These are phyloP conservation scores for Mallotus villosus DNA, from an alignment of 2,797 vertebrate species.

Conservation along the genomic window DNA sequence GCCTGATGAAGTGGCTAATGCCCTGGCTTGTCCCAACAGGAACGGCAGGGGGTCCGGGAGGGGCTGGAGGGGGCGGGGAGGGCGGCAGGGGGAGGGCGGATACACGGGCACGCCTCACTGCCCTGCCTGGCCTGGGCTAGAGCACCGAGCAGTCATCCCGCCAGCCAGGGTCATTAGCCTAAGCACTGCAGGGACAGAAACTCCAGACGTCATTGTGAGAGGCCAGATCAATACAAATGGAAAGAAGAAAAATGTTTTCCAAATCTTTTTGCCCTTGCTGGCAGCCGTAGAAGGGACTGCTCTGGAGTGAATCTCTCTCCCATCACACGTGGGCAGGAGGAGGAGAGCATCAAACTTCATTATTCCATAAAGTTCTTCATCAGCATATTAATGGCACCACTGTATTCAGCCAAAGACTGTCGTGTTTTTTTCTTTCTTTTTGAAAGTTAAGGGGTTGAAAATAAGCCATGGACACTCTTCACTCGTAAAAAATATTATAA, in stretches of 20 bases:
- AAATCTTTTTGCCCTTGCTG: slow-evolving; percentile 42
- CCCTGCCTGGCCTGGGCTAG: slow-evolving; percentile 56
- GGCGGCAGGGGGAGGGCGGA: slow-evolving; percentile 55
- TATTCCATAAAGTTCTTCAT: slow-evolving; percentile 73
- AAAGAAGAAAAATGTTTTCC: slow-evolving; percentile 29
- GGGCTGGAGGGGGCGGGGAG: slow-evolving; percentile 39
- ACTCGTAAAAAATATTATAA: slow-evolving; percentile 71
- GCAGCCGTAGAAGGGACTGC: slow-evolving; percentile 40
- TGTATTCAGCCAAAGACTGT: slow-evolving; percentile 59
- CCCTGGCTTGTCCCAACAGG: slow-evolving; percentile 72
- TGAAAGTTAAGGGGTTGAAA: slow-evolving; percentile 62
- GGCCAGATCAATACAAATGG: slow-evolving; percentile 59
- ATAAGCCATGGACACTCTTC: slow-evolving; percentile 67
- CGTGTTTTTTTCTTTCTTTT: slow-evolving; percentile 39
- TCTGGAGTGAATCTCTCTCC: slow-evolving; percentile 59
- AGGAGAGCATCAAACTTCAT: slow-evolving; percentile 64
- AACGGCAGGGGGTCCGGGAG: slow-evolving; percentile 63
- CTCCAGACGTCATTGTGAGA: slow-evolving; percentile 54
- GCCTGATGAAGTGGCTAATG: slow-evolving; percentile 79
- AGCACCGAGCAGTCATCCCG: slow-evolving; percentile 49
- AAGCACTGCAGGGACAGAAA: slow-evolving; percentile 59
- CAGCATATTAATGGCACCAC: slow-evolving; percentile 72
- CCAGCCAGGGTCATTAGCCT: slow-evolving; percentile 62
- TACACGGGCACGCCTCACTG: slow-evolving; percentile 67
- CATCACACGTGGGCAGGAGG: slow-evolving; percentile 43